phyloP scores from a whole-genome alignment of 2,888 invertebrate species.

The Acrocera orbiculus region DNA sequence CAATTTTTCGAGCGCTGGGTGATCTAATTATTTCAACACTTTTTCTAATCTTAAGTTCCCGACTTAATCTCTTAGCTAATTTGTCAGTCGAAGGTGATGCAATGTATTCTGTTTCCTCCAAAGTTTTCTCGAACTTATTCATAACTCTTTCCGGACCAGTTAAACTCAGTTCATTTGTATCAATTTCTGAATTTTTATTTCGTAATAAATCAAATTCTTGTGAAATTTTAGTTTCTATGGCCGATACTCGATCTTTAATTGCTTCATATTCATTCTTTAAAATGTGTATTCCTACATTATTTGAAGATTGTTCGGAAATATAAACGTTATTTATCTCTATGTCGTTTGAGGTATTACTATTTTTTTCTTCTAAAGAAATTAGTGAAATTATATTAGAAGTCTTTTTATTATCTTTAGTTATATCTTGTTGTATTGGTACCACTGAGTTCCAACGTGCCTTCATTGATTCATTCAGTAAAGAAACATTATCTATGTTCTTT shows the following conservation, averaged over 20 bases:
- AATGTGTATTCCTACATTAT: slow-evolving; percentile 53
- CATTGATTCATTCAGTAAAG: no score
- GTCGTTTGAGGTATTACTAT: no score
- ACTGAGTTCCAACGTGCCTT: no score
- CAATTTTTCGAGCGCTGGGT: slow-evolving; percentile 67
- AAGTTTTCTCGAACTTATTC: slow-evolving; percentile 53
- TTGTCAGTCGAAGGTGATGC: slow-evolving; percentile 33
- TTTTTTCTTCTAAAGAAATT: not conserved
- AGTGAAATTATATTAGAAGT: not conserved
- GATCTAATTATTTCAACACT: slow-evolving; percentile 55
- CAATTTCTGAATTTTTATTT: slow-evolving; percentile 6
- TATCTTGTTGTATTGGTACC: no score
- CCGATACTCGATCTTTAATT: slow-evolving; percentile 55
- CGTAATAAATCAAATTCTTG: slow-evolving; percentile 39
- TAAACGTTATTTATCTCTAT: no score
- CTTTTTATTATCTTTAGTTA: slow-evolving; percentile 12
- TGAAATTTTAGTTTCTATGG: slow-evolving; percentile 51
- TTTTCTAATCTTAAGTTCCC: slow-evolving; percentile 54
- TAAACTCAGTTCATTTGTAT: slow-evolving; percentile 11
- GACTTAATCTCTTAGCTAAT: slow-evolving; percentile 49
- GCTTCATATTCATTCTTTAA: slow-evolving; percentile 61
- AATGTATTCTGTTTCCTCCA: slow-evolving; percentile 41
- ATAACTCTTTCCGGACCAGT: slow-evolving; percentile 45
- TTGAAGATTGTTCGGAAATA: no score
- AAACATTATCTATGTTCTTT: no score